A percentile compares a stretch with the other conserved stretches of the same genome.
phyloP scores from a whole-genome alignment of 1,140 invertebrate species.

The Hylyphantes graminicola region DNA sequence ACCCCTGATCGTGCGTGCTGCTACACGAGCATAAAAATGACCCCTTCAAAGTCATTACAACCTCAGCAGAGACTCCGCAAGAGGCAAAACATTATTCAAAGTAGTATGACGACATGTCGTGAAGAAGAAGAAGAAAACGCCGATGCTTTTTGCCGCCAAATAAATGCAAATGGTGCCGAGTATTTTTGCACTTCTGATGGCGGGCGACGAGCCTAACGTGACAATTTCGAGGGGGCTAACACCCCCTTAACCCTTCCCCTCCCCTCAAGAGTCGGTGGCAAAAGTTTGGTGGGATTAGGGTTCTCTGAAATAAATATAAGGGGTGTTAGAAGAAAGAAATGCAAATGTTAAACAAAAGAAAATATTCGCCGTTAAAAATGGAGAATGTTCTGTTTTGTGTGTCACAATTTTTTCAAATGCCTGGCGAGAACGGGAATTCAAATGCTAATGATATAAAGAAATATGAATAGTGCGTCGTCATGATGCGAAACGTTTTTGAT shows the following conservation, averaged over 20 bases:
- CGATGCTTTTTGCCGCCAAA: constrained; percentile 41
- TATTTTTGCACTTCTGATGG: constrained; percentile 50
- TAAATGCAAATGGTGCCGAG: constrained; percentile 58
- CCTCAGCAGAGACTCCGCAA: neutral
- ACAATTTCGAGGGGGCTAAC: constrained; percentile 35
- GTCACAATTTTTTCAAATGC: too few relatives aligned
- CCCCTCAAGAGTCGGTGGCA: neutral
- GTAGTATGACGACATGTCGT: constrained; percentile 60
- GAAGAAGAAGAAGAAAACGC: constrained; percentile 14
- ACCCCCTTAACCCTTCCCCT: too few relatives aligned
- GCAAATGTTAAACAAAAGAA: too few relatives aligned
- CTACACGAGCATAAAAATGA: constrained; percentile 24
- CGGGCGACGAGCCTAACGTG: constrained; percentile 35
- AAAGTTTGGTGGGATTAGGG: neutral
- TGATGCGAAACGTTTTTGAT: too few relatives aligned
- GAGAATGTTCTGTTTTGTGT: too few relatives aligned
- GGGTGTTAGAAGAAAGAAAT: too few relatives aligned
- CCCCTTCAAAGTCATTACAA: constrained; percentile 48
- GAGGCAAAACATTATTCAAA: constrained; percentile 57
- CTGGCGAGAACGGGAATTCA: too few relatives aligned
- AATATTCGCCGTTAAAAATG: too few relatives aligned
- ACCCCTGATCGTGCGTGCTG: neutral
- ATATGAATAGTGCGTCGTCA: too few relatives aligned
- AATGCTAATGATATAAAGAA: too few relatives aligned
- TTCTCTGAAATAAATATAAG: neutral